Conservation (phyloP, 1,140 invertebrate species). For the Stegodyphus mimosarum region DNA sequence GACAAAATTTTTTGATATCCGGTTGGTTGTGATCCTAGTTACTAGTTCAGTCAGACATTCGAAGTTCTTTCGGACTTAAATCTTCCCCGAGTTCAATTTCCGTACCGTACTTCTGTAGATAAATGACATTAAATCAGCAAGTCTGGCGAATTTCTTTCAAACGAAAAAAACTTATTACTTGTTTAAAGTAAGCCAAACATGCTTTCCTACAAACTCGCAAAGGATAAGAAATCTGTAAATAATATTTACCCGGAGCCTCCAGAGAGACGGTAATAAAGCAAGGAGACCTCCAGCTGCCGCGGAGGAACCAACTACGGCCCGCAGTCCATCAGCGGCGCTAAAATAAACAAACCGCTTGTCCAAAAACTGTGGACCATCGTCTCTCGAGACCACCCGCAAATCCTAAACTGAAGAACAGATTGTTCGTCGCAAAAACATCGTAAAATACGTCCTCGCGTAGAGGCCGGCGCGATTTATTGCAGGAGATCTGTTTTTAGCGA, state of each 20-base stretch:
- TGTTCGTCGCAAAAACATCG: constrained; percentile 53
- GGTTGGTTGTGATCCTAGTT: no score
- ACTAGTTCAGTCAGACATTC: no score
- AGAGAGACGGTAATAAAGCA: background rate
- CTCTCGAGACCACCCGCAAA: constrained; percentile 20
- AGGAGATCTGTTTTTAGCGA: background rate
- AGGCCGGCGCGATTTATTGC: constrained; percentile 39
- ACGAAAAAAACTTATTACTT: no score
- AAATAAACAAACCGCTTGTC: constrained; percentile 53
- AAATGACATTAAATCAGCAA: no score
- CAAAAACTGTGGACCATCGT: constrained; percentile 28
- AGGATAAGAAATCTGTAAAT: background rate
- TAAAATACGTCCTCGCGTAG: constrained; percentile 37
- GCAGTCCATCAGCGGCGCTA: constrained; percentile 52
- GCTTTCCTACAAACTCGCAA: background rate
- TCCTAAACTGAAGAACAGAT: constrained; percentile 40
- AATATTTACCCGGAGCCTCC: background rate
- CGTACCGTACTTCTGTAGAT: no score
- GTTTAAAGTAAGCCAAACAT: background rate
- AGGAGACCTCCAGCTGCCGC: background rate
- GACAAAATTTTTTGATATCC: no score
- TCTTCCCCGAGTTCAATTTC: no score
- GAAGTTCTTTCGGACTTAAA: no score
- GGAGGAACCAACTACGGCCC: background rate
- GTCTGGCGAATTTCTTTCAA: no score